Base-by-base conservation (phyloP, 2,797 vertebrate species). In the Acipenser oxyrinchus region DNA sequence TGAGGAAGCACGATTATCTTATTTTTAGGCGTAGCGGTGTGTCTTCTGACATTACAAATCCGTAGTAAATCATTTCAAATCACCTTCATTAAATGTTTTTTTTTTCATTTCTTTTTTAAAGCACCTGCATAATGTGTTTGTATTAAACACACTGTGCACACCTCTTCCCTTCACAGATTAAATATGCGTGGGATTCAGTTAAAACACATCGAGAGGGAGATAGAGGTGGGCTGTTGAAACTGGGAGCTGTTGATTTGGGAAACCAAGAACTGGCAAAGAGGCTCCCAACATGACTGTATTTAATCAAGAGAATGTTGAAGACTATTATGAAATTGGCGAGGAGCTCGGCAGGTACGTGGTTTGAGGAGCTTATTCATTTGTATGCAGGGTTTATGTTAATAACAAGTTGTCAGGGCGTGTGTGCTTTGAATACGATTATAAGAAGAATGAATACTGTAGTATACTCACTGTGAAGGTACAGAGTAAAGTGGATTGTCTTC, bases 301-400 rank as follows among this genome's bases (percentile, higher is more conserved):
- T 86, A 92, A 89, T 80, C 93, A 94, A 78, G 91, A 95, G 77
- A 94, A 95, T 84, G 87, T 96, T 72, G 94, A 95, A 78, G 92
- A 94, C 66, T 91, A 92, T 78, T 97, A 95, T 59, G 90, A 93
- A 53, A 88, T 94, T 1, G 91, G 94, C 75, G 91, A 96, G 76
- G 95, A 96, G 73, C 92, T 97, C 50, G 95, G 95, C 81, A 96
- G 95, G 95, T 95, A 82, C 77, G 86, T 75, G 37, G n/a, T 37
- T n/a, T 8, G 8, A 6, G 13, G 72, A 73, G 66, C 59, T 67
- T 69, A 66, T 64, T 70, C 70, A 68, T 62, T 55, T 70, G 50
- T 68, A 68, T 65, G 63, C 67, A 52, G 61, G 65, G 66, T 71
- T 57, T 59, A 52, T 53, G 62, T 66, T 62, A 66, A 49, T 71